Percentiles rank a stretch among this genome's conserved stretches.
phyloP scores from a whole-genome alignment of 2,888 invertebrate genomes.

The Axea sp. region DNA sequence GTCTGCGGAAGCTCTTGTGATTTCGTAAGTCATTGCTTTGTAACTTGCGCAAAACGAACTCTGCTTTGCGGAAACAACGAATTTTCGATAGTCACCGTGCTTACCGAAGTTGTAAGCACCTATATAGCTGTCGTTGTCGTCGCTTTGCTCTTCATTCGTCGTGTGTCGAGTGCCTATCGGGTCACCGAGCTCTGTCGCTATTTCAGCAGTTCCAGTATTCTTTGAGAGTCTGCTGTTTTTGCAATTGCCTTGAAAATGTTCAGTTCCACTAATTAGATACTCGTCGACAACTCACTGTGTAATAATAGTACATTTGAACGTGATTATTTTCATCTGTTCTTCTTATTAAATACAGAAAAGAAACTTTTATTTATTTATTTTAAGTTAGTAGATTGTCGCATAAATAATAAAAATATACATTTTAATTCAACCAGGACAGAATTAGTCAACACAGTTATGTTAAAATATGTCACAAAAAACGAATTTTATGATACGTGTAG shows the following conservation, averaged over 20 bases:
- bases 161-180: slow-evolving; percentile 26
- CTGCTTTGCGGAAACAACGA: slow-evolving; percentile 37
- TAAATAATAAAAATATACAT: too few species aligned
- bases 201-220: slow-evolving; percentile 23
- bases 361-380: too few species aligned
- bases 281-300: too few species aligned
- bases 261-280: slow-evolving; percentile 30
- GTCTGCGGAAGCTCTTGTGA: slow-evolving; percentile 37
- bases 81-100: slow-evolving; percentile 48
- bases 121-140: slow-evolving; percentile 12
- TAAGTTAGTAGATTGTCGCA: too few species aligned
- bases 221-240: slow-evolving; percentile 24
- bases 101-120: slow-evolving; percentile 37
- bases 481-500: too few species aligned
- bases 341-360: too few species aligned
- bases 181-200: slow-evolving; percentile 29
- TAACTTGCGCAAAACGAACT: slow-evolving; percentile 52
- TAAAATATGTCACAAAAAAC: too few species aligned
- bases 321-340: too few species aligned
- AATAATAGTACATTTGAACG: too few species aligned
- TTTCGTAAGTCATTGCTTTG: slow-evolving; percentile 49
- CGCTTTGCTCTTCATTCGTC: slow-evolving; percentile 27
- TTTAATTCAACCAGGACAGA: too few species aligned
- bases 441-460: too few species aligned
- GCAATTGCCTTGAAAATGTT: slow-evolving; percentile 33